phyloP scores from a whole-genome alignment of 1,140 invertebrate species.

The Drosophila pectinifera region DNA sequence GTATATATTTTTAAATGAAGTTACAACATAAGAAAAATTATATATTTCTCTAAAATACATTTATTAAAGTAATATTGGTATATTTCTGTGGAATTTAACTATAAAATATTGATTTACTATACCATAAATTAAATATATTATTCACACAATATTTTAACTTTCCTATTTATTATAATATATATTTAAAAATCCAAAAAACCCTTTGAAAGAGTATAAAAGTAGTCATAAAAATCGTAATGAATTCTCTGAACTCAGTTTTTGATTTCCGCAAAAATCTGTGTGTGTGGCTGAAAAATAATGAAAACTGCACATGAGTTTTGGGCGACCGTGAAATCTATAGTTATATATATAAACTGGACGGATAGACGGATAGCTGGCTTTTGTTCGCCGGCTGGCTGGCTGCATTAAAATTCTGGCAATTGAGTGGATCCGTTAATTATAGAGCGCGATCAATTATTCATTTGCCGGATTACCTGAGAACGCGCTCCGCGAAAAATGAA shows the following conservation, averaged over 20 bases:
- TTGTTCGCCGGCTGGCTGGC: constrained; percentile 25
- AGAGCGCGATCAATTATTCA: constrained; percentile 79
- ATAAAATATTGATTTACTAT: too few relatives aligned
- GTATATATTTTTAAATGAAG: neutral
- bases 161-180: too few relatives aligned
- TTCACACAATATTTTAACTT: too few relatives aligned
- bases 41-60: too few relatives aligned
- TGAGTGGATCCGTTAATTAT: constrained; percentile 82
- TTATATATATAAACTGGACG: constrained; percentile 7
- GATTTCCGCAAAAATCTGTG: constrained; percentile 53
- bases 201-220: neutral
- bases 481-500: constrained; percentile 48
- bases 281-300: constrained; percentile 37
- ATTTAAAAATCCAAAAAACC: neutral
- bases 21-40: neutral
- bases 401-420: constrained; percentile 68
- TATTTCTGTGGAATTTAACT: too few relatives aligned
- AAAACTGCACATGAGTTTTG: constrained; percentile 66
- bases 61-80: too few relatives aligned
- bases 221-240: constrained; percentile 35
- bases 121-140: too few relatives aligned
- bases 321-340: constrained; percentile 50
- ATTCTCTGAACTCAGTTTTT: constrained; percentile 48
- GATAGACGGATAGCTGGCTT: constrained; percentile 18
- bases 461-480: constrained; percentile 78